Percentiles rank a stretch among this genome's conserved stretches.
These are phyloP conservation scores for Eilema depressum DNA, from an alignment of 2,888 invertebrate species.

Conservation along the genomic window DNA sequence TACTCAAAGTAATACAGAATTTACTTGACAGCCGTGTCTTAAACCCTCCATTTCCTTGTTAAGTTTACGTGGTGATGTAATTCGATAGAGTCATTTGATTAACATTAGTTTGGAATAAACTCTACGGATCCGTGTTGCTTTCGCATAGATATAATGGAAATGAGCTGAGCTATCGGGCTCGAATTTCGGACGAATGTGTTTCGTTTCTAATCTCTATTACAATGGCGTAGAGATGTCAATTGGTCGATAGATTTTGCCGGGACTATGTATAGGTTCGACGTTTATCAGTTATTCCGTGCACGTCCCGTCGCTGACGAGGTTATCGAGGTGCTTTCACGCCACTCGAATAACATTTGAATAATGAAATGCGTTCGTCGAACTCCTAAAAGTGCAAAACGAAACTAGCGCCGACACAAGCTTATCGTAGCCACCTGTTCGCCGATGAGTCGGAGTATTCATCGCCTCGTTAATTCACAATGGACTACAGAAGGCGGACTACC, in stretches of 20 bases:
- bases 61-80: slow-evolving; percentile 61
- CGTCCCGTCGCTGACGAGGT: slow-evolving; percentile 72
- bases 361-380: slow-evolving; percentile 80
- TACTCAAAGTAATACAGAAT: slow-evolving; percentile 57
- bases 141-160: slow-evolving; percentile 68
- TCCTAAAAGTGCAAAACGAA: slow-evolving; percentile 77
- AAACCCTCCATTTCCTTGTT: slow-evolving; percentile 48
- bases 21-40: slow-evolving; percentile 50
- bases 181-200: slow-evolving; percentile 51
- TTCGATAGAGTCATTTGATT: slow-evolving; percentile 61
- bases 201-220: slow-evolving; percentile 62
- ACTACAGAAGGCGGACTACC: slow-evolving; percentile 69
- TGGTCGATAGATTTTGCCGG: slow-evolving; percentile 50
- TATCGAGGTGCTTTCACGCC: slow-evolving; percentile 82
- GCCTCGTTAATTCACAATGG: slow-evolving; percentile 80
- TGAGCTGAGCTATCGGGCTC: slow-evolving; percentile 57
- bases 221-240: slow-evolving; percentile 58
- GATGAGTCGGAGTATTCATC: slow-evolving; percentile 64
- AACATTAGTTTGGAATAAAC: slow-evolving; percentile 63
- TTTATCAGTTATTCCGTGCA: slow-evolving; percentile 76
- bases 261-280: slow-evolving; percentile 60
- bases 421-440: slow-evolving; percentile 74
- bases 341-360: slow-evolving; percentile 83
- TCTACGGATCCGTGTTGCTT: slow-evolving; percentile 61
- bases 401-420: slow-evolving; percentile 57